Evolutionary conservation across 2,797 vertebrate species (phyloP).

Genomic region (Ibycter americanus): DNA sequence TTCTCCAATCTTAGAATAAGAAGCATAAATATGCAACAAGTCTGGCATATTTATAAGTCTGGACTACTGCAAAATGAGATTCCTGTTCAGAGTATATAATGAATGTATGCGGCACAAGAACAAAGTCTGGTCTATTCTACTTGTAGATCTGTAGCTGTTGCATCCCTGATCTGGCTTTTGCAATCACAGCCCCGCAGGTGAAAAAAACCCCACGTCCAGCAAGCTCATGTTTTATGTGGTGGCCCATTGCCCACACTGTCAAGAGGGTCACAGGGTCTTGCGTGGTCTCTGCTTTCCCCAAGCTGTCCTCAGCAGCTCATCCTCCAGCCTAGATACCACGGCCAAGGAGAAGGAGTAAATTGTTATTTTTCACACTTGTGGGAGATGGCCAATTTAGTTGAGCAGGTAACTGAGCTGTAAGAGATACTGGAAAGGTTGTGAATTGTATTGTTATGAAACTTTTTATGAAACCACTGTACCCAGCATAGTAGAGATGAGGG

Average conservation of each 20-base stretch:
- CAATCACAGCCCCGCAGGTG: background rate
- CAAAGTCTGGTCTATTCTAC: accelerated
- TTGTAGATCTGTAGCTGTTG: background rate
- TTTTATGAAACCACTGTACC: background rate
- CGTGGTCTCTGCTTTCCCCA: background rate
- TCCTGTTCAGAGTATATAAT: background rate
- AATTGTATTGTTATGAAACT: background rate
- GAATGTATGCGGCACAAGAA: background rate
- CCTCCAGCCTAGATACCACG: background rate
- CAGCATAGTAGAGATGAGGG: background rate
- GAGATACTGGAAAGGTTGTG: background rate
- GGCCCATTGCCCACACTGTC: background rate
- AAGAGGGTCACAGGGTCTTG: background rate
- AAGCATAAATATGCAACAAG: background rate
- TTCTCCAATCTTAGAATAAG: background rate
- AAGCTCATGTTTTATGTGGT: background rate
- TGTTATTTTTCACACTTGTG: background rate
- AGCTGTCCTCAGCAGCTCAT: background rate
- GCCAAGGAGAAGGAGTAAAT: background rate
- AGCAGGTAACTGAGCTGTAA: background rate
- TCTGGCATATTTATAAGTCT: background rate
- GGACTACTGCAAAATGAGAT: background rate
- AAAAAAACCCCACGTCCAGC: background rate
- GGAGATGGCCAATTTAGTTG: background rate
- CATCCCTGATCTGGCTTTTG: background rate